phyloP scores from a whole-genome alignment of 2,797 vertebrate genomes.

The Rhinatrema bivittatum region DNA sequence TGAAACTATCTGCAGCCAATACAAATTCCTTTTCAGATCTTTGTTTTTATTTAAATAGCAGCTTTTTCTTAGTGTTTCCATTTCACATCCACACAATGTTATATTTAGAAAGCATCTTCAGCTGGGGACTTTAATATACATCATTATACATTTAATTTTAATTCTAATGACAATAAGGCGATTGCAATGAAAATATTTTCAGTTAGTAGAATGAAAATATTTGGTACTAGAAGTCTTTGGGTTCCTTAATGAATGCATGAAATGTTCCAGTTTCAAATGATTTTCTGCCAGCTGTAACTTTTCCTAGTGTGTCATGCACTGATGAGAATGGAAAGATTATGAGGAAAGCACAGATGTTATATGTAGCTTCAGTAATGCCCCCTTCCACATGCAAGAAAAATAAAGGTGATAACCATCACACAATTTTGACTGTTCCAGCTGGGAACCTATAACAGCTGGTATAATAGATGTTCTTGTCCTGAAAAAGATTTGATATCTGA shows the following conservation, averaged over 20 bases:
- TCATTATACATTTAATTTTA: constrained; percentile 4
- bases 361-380: not conserved
- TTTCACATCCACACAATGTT: constrained; percentile 14
- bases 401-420: not conserved
- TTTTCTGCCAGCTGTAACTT: constrained; percentile 3
- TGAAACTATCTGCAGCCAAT: no score
- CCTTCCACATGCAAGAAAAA: not conserved
- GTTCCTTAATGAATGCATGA: not conserved
- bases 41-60: constrained; percentile 2
- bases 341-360: not conserved
- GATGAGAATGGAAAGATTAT: not conserved
- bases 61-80: constrained; percentile 9
- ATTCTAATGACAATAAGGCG: constrained; percentile 16
- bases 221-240: constrained; percentile 1
- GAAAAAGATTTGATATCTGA: constrained; percentile 19
- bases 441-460: constrained; percentile 18
- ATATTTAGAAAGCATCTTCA: constrained; percentile 15
- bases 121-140: constrained; percentile 6
- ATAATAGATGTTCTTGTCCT: not conserved
- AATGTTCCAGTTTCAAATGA: not conserved
- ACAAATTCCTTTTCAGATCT: no score
- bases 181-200: constrained; percentile 22
- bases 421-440: constrained; percentile 12
- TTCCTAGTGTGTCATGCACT: not conserved
- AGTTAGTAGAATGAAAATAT: constrained; percentile 13